Evolutionary conservation across 1,140 invertebrate species (phyloP).

Genomic region (Drosophila biarmipes): DNA sequence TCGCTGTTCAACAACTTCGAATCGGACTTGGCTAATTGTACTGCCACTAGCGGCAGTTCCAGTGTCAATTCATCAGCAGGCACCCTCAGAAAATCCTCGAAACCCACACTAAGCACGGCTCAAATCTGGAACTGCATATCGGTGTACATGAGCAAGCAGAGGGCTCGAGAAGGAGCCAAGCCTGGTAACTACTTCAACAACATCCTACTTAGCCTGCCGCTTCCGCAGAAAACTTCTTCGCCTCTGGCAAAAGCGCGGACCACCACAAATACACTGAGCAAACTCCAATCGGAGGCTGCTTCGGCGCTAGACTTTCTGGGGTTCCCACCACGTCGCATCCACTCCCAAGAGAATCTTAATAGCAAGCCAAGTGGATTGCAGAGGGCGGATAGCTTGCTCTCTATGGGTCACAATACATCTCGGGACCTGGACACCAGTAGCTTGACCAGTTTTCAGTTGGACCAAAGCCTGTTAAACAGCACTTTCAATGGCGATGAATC

Average conservation of each 20-base stretch:
- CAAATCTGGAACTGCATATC: slow-evolving; percentile 85
- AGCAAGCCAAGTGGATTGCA: slow-evolving; percentile 41
- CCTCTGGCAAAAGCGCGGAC: slow-evolving; percentile 37
- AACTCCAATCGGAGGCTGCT: slow-evolving; percentile 30
- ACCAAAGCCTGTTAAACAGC: slow-evolving; percentile 45
- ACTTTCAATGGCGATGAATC: slow-evolving; percentile 47
- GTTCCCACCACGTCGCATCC: slow-evolving; percentile 63
- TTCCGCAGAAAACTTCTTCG: slow-evolving; percentile 55
- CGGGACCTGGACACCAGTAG: slow-evolving; percentile 59
- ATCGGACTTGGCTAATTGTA: slow-evolving; percentile 67
- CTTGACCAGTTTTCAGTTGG: slow-evolving; percentile 54
- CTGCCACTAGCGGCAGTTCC: slow-evolving; percentile 4
- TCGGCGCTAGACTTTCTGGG: slow-evolving; percentile 54
- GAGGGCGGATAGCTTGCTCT: slow-evolving; percentile 63
- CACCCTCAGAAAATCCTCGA: slow-evolving; percentile 47
- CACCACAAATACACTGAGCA: slow-evolving; percentile 33
- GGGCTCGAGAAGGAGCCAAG: slow-evolving; percentile 56
- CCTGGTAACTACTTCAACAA: slow-evolving; percentile 79
- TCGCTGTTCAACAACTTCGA: slow-evolving; percentile 79
- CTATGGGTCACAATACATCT: slow-evolving; percentile 61
- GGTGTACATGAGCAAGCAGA: slow-evolving; percentile 86
- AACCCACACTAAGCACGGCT: slow-evolving; percentile 53
- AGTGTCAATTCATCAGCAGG: slow-evolving; percentile 21
- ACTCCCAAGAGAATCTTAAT: slow-evolving; percentile 73
- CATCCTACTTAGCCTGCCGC: slow-evolving; percentile 68